Evolutionary conservation across 2,888 invertebrate genomes (phyloP).

Genomic region (Epistrophe eligans): DNA sequence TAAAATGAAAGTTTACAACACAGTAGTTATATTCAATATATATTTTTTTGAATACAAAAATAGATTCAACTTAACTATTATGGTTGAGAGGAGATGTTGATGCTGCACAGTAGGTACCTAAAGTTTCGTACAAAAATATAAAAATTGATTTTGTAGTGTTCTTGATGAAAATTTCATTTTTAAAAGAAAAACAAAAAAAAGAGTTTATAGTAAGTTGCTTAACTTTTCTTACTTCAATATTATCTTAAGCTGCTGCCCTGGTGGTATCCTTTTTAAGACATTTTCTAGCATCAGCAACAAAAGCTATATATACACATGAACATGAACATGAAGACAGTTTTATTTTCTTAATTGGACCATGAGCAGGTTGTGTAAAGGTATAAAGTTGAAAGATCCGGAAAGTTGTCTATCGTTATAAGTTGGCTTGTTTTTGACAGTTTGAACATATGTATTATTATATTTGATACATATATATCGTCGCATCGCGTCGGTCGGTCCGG

Average conservation of each 20-base stretch:
- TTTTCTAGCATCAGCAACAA: background rate
- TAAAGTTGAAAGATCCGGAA: background rate
- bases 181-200: background rate
- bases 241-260: background rate
- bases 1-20: background rate
- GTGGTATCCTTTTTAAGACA: background rate
- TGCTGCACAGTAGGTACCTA: background rate
- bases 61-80: background rate
- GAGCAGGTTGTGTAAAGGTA: background rate
- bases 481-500: no score
- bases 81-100: background rate
- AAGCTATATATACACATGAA: background rate
- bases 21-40: constrained; percentile 1
- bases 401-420: background rate
- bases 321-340: background rate
- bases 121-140: background rate
- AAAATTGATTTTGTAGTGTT: background rate
- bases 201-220: background rate
- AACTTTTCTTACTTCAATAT: background rate
- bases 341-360: background rate
- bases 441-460: background rate
- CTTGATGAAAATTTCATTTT: background rate
- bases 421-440: background rate
- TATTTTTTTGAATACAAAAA: background rate
- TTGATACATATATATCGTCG: background rate